A percentile compares a stretch with the other conserved stretches of the same genome.
These are phyloP conservation scores for Stenodema calcarata DNA, from an alignment of 2,888 invertebrate genomes.

Conservation along the genomic window DNA sequence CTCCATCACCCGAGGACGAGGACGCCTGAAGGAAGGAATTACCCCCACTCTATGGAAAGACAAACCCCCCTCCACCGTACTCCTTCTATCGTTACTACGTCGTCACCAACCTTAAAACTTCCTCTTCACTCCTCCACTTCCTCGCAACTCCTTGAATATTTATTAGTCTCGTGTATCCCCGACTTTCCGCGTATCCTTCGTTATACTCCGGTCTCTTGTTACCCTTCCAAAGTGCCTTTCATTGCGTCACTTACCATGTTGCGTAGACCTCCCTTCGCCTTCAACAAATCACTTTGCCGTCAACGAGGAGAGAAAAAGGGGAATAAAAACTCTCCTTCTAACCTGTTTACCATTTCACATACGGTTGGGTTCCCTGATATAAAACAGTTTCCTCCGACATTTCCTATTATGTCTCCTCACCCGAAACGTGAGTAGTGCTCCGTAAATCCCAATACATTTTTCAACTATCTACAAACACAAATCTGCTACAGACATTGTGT, in stretches of 20 bases:
- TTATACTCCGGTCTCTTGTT: neutral
- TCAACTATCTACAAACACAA: too few relatives aligned
- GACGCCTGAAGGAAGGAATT: neutral
- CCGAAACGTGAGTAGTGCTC: too few relatives aligned
- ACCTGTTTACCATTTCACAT: slow-evolving; percentile 20
- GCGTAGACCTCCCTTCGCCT: neutral
- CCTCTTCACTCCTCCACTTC: neutral
- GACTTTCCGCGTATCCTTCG: neutral
- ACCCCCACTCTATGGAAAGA: neutral
- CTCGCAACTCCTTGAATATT: slow-evolving; percentile 4
- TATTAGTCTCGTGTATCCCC: slow-evolving; percentile 30
- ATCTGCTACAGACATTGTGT: too few relatives aligned
- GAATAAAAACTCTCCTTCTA: neutral
- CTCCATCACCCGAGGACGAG: neutral
- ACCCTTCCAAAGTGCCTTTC: neutral
- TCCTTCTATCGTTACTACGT: neutral
- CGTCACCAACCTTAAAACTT: neutral
- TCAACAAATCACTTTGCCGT: slow-evolving; percentile 10
- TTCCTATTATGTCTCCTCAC: neutral
- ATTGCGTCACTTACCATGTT: neutral
- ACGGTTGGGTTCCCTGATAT: neutral
- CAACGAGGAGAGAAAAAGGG: neutral
- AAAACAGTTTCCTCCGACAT: neutral
- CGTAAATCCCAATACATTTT: too few relatives aligned
- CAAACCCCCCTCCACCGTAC: too few relatives aligned